Evolutionary conservation across 2,113 vertebrate species (phyloP).

Genomic region (Platichthys stellatus): DNA sequence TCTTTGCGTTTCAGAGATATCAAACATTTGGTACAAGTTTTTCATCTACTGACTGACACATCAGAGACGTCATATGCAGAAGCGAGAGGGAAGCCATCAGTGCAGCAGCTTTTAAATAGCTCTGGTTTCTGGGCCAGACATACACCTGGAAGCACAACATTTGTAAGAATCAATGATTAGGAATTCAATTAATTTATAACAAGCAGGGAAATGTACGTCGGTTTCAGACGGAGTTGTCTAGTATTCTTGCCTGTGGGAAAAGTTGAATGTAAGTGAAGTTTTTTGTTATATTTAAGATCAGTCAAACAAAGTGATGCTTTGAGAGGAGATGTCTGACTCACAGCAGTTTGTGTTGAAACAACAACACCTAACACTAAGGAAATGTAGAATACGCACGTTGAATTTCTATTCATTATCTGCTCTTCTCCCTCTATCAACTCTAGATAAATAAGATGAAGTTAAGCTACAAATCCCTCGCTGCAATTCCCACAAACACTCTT

Average conservation of each 20-base stretch:
- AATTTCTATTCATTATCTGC: background rate
- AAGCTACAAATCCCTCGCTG: constrained; percentile 95
- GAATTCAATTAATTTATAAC: background rate
- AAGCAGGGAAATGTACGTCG: background rate
- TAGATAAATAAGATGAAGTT: constrained; percentile 93
- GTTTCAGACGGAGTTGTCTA: background rate
- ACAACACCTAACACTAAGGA: too few relatives aligned
- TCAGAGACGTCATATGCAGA: constrained; percentile 12
- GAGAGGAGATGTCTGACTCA: background rate
- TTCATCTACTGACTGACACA: constrained; percentile 3
- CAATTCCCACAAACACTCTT: constrained; percentile 96
- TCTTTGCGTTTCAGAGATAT: background rate
- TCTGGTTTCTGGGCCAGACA: constrained; percentile 4
- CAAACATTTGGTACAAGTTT: background rate
- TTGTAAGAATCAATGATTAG: background rate
- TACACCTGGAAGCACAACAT: background rate
- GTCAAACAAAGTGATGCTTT: too few relatives aligned
- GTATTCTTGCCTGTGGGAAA: background rate
- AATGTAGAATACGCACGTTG: too few relatives aligned
- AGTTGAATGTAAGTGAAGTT: background rate
- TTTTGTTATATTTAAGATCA: too few relatives aligned
- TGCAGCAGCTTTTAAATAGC: background rate
- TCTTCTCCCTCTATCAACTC: constrained; percentile 66
- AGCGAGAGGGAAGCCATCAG: background rate
- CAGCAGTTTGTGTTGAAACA: background rate